Base-by-base conservation (phyloP, 2,797 vertebrate genomes). In the Gila robusta region DNA sequence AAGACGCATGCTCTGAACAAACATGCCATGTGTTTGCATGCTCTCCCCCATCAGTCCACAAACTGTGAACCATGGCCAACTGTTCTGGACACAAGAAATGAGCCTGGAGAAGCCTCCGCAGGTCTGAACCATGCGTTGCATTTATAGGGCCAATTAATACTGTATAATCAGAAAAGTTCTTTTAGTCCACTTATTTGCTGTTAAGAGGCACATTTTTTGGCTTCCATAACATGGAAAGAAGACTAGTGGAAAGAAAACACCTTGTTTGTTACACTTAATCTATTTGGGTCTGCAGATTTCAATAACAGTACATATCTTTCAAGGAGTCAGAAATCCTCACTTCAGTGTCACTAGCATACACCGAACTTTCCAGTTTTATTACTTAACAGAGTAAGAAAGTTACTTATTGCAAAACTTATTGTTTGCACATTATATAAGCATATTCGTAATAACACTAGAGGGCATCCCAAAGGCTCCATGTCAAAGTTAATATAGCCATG, bases 1-100 rank as follows among this genome's bases (percentile, higher is more conserved):
- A 76, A 70, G 79, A 78, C 37, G 47, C 72, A 78, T 77, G 72
- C 66, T 83, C 88, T 86, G 81, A 87, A 86, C 74, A 89, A 89
- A 89, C 90, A 90, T 83, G 74, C 76, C 85, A 54, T 52, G 19
- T 35, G 26, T 66, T 78, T 74, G 56, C 10, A 52, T 49, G 54
- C 82, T 21, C 81, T 67, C 77, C 47, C 2, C 74, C 71, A 32
- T 80, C 44, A 12, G n/a, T 70, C 17, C 67, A 72, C 14, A 54
- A 77, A 84, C 83, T 69, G 39, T 87, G 82, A 88, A 81, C n/a
- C 26, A 35, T 67, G 73, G 73, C 44, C 88, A 87, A 83, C 88
- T 89, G 88, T 87, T 86, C 77, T 49, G 70, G 74, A 85, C 47
- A 62, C 84, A 39, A 74, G 26, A 67, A 74, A 35, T 81, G 19